These are phyloP conservation scores for Drosophila chauvacae DNA, from an alignment of 1,140 invertebrate genomes.

Conservation along the genomic window DNA sequence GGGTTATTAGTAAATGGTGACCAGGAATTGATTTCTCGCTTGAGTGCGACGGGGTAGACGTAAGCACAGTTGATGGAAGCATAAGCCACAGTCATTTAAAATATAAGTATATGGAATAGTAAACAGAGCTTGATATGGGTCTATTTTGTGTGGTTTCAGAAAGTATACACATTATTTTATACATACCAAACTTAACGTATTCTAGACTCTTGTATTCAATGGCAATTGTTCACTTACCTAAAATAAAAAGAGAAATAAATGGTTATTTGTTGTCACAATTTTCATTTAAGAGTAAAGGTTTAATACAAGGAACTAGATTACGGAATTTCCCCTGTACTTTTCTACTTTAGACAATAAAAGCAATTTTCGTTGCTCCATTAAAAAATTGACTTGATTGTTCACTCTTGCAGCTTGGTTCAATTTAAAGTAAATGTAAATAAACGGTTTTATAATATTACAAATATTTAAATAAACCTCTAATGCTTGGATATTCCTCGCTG, in stretches of 20 bases:
- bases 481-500: too few relatives aligned
- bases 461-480: neutral
- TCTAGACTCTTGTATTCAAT: neutral
- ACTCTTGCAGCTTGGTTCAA: constrained; percentile 32
- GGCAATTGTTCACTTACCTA: constrained; percentile 58
- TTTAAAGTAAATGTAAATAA: constrained; percentile 24
- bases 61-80: constrained; percentile 17
- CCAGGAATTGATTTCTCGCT: constrained; percentile 60
- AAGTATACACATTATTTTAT: neutral
- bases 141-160: neutral
- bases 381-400: constrained; percentile 39
- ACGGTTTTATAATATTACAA: neutral
- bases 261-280: neutral
- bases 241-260: constrained; percentile 37
- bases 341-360: constrained; percentile 34
- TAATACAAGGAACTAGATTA: constrained; percentile 3
- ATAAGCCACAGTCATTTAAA: neutral
- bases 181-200: constrained; percentile 52
- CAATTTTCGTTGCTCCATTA: constrained; percentile 19
- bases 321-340: neutral
- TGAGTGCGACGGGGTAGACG: neutral
- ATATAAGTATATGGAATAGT: neutral
- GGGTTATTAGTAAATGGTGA: constrained; percentile 60
- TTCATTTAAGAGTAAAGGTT: neutral
- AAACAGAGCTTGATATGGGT: too few relatives aligned